phyloP scores from a whole-genome alignment of 2,888 invertebrate genomes.

The Drosophila bunnanda region DNA sequence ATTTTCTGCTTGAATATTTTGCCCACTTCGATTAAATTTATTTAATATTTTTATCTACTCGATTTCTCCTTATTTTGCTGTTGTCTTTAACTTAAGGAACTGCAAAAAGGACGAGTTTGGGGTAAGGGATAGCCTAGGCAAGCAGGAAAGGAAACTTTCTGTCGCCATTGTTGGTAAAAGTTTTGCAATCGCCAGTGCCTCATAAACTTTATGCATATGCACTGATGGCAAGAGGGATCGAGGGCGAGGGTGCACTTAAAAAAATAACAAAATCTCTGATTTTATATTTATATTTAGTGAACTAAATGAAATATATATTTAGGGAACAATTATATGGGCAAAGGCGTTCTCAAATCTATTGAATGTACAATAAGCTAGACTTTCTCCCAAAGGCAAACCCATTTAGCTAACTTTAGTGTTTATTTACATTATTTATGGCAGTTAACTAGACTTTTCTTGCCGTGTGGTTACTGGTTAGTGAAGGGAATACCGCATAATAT shows the following conservation, averaged over 20 bases:
- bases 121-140: constrained; percentile 7
- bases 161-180: constrained; percentile 76
- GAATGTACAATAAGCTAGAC: background rate
- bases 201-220: constrained; percentile 72
- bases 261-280: background rate
- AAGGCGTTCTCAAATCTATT: background rate
- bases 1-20: background rate
- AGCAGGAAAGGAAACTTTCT: constrained; percentile 67
- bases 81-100: constrained; percentile 39
- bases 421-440: background rate
- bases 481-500: constrained; percentile 64
- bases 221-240: constrained; percentile 23
- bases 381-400: background rate
- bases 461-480: constrained; percentile 5
- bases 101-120: constrained; percentile 2
- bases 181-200: constrained; percentile 79
- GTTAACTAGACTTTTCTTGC: background rate
- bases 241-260: background rate
- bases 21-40: constrained; percentile 55
- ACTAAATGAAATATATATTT: background rate
- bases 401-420: background rate
- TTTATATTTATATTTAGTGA: background rate
- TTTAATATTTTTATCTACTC: constrained; percentile 3
- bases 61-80: constrained; percentile 13
- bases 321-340: too few species aligned